Percentiles rank a stretch among this genome's conserved stretches.
phyloP scores from a whole-genome alignment of 2,888 invertebrate species.

The Erynnis tages region DNA sequence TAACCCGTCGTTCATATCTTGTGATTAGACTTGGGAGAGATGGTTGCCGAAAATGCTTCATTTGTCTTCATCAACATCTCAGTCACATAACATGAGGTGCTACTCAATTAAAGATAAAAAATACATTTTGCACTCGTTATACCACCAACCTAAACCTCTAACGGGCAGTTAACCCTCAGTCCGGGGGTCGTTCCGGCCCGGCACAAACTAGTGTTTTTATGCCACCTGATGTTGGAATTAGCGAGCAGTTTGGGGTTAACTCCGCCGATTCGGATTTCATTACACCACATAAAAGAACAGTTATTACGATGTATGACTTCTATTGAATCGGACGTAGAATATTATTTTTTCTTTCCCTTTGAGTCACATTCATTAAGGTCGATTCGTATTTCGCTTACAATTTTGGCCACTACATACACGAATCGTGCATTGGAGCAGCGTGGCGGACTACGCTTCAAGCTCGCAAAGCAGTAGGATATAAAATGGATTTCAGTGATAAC shows the following conservation, averaged over 20 bases:
- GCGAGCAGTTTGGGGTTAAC: conserved; percentile 48
- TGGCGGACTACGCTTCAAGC: no score
- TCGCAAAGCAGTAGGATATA: no score
- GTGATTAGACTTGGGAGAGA: no score
- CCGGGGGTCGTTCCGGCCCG: conserved; percentile 43
- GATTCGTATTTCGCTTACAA: no score
- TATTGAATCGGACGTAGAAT: conserved; percentile 9
- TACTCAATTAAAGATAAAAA: not conserved
- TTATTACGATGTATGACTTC: conserved; percentile 20
- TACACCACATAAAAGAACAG: conserved; percentile 33
- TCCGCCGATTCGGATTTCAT: conserved; percentile 32
- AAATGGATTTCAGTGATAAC: no score
- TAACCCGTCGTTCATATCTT: no score
- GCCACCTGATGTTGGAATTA: conserved; percentile 53
- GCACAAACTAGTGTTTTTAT: conserved; percentile 50
- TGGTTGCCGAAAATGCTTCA: no score
- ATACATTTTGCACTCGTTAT: conserved; percentile 3
- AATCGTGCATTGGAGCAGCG: no score
- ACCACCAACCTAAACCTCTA: conserved; percentile 36
- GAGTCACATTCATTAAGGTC: no score
- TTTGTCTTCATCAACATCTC: not conserved
- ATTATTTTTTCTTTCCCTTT: no score
- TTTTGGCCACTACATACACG: no score
- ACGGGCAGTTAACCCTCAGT: conserved; percentile 54
- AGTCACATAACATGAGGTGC: not conserved